Conservation (phyloP, 1,140 invertebrate genomes). For the Musca domestica region DNA sequence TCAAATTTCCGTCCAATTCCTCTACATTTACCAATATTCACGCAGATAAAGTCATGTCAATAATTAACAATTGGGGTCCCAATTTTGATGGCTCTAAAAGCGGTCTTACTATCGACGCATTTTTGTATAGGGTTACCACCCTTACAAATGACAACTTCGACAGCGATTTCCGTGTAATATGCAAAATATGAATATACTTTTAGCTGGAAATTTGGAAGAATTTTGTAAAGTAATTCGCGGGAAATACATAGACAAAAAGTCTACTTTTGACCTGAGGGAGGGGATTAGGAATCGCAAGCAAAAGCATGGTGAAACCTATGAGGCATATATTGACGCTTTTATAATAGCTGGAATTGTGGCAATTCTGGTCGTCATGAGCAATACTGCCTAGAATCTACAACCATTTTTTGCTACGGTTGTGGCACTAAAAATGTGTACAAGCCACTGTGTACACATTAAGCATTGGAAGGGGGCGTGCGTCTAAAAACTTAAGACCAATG, state of each 20-base stretch:
- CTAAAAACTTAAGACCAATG: neutral
- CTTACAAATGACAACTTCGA: no score
- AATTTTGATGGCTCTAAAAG: neutral
- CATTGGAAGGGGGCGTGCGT: neutral
- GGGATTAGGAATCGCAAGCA: conserved; percentile 3
- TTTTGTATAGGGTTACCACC: no score
- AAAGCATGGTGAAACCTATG: conserved; percentile 13
- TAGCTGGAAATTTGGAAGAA: neutral
- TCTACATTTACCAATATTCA: neutral
- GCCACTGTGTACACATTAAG: neutral
- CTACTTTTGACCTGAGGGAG: neutral
- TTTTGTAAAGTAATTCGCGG: neutral
- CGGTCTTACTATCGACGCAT: neutral
- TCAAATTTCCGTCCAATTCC: neutral
- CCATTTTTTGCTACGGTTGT: conserved; percentile 1
- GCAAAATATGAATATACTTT: neutral
- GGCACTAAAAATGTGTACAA: neutral
- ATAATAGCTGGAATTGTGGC: neutral
- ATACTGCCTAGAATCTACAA: neutral
- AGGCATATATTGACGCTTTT: neutral
- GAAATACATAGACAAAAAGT: neutral
- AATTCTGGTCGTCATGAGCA: neutral
- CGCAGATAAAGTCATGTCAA: neutral
- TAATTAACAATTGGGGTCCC: neutral
- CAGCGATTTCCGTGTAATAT: neutral